phyloP scores from a whole-genome alignment of 2,797 vertebrate species.

The Falco berigora region DNA sequence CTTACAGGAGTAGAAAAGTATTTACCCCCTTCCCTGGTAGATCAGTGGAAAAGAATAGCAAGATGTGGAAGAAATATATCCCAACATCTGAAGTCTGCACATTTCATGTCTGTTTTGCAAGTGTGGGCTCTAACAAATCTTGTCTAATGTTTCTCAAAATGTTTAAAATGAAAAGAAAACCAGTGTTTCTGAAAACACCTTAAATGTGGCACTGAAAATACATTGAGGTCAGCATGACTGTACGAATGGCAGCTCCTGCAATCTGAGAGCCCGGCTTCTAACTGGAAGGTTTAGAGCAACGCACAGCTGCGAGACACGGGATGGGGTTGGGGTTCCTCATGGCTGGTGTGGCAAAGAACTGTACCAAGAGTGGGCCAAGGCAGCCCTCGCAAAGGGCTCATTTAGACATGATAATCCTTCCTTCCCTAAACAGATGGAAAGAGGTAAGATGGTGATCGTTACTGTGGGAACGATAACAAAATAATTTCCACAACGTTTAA shows the following conservation, averaged over 20 bases:
- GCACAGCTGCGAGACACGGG: rapidly evolving
- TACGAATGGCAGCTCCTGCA: background rate
- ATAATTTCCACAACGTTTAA: background rate
- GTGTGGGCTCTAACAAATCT: background rate
- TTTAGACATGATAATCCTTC: background rate
- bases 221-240: background rate
- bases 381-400: background rate
- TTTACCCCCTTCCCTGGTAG: background rate
- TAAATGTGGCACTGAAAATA: background rate
- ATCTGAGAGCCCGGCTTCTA: background rate
- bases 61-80: background rate
- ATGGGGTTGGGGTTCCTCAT: rapidly evolving
- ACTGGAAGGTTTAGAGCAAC: too few species aligned
- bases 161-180: background rate
- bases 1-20: background rate
- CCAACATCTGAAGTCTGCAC: background rate
- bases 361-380: background rate
- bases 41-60: background rate
- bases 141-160: background rate
- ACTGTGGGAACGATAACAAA: background rate
- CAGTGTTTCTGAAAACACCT: background rate
- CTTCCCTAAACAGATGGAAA: background rate
- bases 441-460: background rate
- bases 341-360: background rate
- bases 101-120: background rate